These are phyloP conservation scores for Cyphomyrmex costatus DNA, from an alignment of 1,140 invertebrate species.

Conservation along the genomic window DNA sequence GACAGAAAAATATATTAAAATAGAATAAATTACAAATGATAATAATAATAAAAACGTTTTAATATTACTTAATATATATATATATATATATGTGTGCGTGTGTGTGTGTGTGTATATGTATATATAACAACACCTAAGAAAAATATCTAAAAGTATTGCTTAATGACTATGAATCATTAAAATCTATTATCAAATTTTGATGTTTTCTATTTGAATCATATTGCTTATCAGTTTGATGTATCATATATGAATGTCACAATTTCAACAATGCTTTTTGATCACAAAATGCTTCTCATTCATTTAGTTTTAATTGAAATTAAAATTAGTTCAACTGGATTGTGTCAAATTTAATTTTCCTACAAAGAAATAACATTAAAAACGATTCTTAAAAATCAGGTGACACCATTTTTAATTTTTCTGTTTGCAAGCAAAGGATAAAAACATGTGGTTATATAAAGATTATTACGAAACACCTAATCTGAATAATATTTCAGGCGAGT, in stretches of 20 bases:
- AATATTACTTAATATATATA: no score
- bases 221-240: background rate
- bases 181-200: background rate
- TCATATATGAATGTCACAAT: background rate
- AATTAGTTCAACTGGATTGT: background rate
- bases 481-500: slow-evolving; percentile 67
- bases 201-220: background rate
- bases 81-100: no score
- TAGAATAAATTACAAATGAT: no score
- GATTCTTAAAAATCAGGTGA: slow-evolving; percentile 19
- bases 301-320: background rate
- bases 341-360: background rate
- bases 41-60: no score
- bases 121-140: background rate
- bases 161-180: background rate
- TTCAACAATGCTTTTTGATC: background rate
- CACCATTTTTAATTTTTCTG: slow-evolving; percentile 20
- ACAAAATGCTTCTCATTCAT: background rate
- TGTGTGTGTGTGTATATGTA: no score
- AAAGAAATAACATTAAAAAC: background rate
- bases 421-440: slow-evolving; percentile 45
- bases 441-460: slow-evolving; percentile 73
- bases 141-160: background rate
- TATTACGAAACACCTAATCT: slow-evolving; percentile 75
- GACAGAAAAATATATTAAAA: no score